phyloP scores from a whole-genome alignment of 2,888 invertebrate species.

The Troides aeacus region DNA sequence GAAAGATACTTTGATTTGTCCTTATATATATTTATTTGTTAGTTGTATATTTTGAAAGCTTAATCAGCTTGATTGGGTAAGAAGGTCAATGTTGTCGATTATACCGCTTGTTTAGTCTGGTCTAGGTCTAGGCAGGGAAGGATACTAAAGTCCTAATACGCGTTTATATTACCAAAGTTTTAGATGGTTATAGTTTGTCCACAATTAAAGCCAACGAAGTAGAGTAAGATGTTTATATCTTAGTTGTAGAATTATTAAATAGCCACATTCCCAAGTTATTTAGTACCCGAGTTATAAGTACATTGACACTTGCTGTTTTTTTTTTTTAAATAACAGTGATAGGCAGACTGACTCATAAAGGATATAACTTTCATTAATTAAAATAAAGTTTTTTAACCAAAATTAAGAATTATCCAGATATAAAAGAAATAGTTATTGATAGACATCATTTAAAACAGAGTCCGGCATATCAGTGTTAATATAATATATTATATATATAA shows the following conservation, averaged over 20 bases:
- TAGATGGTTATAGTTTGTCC: not conserved
- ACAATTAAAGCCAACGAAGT: not conserved
- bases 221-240: conserved; percentile 1
- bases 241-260: not conserved
- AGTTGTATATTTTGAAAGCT: not conserved
- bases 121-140: not conserved
- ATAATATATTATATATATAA: too few species aligned
- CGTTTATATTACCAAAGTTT: conserved; percentile 1
- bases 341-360: too few species aligned
- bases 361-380: too few species aligned
- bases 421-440: too few species aligned
- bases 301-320: too few species aligned
- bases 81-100: not conserved
- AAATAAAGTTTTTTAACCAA: too few species aligned
- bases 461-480: not conserved
- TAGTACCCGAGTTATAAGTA: too few species aligned
- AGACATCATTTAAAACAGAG: too few species aligned
- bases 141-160: not conserved
- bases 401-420: too few species aligned
- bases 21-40: not conserved
- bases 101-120: not conserved
- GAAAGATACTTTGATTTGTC: not conserved
- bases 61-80: not conserved
- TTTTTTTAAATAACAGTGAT: too few species aligned
- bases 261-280: not conserved